These are phyloP conservation scores for Lutjanus argentimaculatus DNA, from an alignment of 2,797 vertebrate genomes.

Conservation along the genomic window DNA sequence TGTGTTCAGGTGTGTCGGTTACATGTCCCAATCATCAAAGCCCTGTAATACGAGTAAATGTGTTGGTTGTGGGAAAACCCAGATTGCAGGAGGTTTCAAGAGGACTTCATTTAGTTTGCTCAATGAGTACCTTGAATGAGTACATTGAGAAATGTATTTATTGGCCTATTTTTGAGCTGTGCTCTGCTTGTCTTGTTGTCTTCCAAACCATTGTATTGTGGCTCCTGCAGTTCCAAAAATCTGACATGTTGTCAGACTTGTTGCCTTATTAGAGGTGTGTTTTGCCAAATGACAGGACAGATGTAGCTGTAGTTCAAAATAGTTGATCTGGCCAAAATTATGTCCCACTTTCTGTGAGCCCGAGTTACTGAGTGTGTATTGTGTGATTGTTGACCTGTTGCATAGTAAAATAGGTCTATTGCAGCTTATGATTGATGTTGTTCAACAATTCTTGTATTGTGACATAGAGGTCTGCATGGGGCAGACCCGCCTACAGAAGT, in stretches of 20 bases:
- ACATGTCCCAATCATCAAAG: constrained; percentile 26
- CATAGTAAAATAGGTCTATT: not conserved
- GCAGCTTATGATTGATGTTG: constrained; percentile 5
- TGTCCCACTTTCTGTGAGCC: not conserved
- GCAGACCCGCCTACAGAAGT: not conserved
- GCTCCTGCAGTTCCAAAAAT: not conserved
- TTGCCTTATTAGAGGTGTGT: not conserved
- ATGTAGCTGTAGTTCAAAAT: constrained; percentile 3
- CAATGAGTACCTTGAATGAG: not conserved
- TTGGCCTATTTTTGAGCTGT: not conserved
- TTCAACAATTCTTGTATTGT: not conserved
- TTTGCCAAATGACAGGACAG: not conserved
- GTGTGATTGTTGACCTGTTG: not conserved
- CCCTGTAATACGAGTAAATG: not conserved
- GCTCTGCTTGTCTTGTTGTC: not conserved
- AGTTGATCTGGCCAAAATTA: constrained; percentile 4
- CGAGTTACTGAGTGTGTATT: constrained; percentile 7
- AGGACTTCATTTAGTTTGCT: not conserved
- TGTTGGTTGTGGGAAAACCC: not conserved
- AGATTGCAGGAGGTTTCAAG: not conserved
- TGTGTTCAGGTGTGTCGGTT: constrained; percentile 53
- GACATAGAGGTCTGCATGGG: not conserved
- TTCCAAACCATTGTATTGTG: not conserved
- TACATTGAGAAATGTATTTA: not conserved
- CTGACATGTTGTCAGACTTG: not conserved